Percentiles rank a stretch among this genome's conserved stretches.
These are phyloP conservation scores for Trissolcus brochymenae DNA, from an alignment of 2,888 invertebrate genomes.

Conservation along the genomic window DNA sequence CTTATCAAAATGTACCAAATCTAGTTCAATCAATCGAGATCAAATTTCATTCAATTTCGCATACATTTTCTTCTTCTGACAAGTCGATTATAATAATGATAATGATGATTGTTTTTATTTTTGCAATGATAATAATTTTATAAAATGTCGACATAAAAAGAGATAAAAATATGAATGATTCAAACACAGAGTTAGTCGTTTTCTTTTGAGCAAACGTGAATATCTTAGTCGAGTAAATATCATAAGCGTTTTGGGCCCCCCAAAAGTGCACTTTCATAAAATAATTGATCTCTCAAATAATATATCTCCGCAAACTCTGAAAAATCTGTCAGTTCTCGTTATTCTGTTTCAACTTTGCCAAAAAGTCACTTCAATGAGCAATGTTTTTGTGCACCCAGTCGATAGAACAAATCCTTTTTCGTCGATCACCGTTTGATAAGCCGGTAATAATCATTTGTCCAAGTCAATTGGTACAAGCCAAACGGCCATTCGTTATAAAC, in stretches of 20 bases:
- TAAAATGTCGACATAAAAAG: slow-evolving; percentile 1
- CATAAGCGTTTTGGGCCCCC: slow-evolving; percentile 36
- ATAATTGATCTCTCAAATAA: slow-evolving; percentile 31
- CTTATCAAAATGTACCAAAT: not conserved
- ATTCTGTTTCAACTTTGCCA: slow-evolving; percentile 33
- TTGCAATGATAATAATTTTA: too few species aligned
- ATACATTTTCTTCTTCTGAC: too few species aligned
- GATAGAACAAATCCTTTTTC: too few species aligned
- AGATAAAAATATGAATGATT: not conserved
- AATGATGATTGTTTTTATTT: too few species aligned
- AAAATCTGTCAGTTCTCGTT: slow-evolving; percentile 14
- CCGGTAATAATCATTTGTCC: not conserved
- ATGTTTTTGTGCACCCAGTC: too few species aligned
- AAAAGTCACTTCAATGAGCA: slow-evolving; percentile 17
- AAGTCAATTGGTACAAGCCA: slow-evolving; percentile 5
- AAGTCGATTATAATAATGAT: too few species aligned
- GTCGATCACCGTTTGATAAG: too few species aligned
- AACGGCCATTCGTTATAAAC: not conserved
- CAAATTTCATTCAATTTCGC: not conserved
- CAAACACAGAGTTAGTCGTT: slow-evolving; percentile 5
- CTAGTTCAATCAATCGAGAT: not conserved
- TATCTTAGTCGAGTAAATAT: slow-evolving; percentile 10
- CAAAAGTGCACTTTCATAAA: slow-evolving; percentile 29
- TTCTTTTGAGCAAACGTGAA: slow-evolving; percentile 29
- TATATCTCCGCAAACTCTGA: slow-evolving; percentile 9